phyloP scores from a whole-genome alignment of 2,113 vertebrate genomes.

The Nannobrachium achirus region DNA sequence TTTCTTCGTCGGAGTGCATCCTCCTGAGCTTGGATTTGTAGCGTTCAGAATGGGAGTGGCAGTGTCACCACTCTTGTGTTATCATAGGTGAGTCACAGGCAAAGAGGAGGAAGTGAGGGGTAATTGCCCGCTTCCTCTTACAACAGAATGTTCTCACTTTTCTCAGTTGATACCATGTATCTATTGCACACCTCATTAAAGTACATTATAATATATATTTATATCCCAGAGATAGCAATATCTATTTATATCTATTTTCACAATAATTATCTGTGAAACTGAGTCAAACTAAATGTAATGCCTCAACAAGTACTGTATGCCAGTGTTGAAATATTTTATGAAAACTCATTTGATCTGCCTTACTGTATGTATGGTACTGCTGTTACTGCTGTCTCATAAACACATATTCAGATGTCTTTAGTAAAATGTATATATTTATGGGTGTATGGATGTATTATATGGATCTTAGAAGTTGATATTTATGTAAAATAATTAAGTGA shows the following conservation, averaged over 20 bases:
- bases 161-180: constrained; percentile 1
- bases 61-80: not conserved
- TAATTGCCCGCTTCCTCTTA: constrained; percentile 31
- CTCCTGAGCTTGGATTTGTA: constrained; percentile 12
- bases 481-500: not conserved
- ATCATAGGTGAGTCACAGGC: constrained; percentile 24
- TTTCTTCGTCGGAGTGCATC: not conserved
- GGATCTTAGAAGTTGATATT: not conserved
- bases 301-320: not conserved
- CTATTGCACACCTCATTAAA: not conserved
- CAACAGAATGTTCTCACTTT: constrained; percentile 15
- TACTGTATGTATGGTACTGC: too few relatives aligned
- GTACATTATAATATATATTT: not conserved
- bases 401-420: too few relatives aligned
- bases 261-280: too few relatives aligned
- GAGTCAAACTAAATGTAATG: not conserved
- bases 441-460: too few relatives aligned
- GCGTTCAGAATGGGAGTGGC: constrained; percentile 16
- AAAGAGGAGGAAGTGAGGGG: constrained; percentile 21
- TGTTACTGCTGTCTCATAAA: too few relatives aligned
- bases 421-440: not conserved
- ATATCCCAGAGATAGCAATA: not conserved
- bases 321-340: not conserved
- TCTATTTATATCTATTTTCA: too few relatives aligned
- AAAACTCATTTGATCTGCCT: too few relatives aligned